Evolutionary conservation across 2,888 invertebrate genomes (phyloP).

Genomic region (Hyposoter didymator): DNA sequence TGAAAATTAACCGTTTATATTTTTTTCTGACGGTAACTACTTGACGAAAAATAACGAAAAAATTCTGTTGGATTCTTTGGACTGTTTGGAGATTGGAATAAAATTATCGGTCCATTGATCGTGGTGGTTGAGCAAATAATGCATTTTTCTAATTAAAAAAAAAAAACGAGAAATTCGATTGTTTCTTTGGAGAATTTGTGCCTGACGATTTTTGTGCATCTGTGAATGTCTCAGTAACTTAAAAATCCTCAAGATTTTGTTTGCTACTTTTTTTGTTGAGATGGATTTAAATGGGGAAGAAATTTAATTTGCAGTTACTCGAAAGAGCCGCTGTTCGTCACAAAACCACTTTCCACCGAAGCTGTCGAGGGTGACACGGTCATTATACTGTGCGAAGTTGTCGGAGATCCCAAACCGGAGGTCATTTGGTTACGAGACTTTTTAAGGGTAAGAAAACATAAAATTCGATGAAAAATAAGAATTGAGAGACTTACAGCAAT

Average conservation of each 20-base stretch:
- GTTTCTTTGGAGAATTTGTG: no score
- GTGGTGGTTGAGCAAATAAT: no score
- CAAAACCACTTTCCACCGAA: constrained; percentile 92
- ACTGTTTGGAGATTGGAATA: no score
- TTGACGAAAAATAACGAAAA: no score
- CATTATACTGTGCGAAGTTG: constrained; percentile 94
- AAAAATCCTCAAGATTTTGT: not conserved
- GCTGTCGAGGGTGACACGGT: constrained; percentile 95
- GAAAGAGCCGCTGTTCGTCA: constrained; percentile 92
- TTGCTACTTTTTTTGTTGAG: not conserved
- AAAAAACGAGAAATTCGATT: no score
- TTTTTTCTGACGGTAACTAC: not conserved
- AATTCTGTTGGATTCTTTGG: no score
- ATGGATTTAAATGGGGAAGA: not conserved
- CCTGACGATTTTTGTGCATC: no score
- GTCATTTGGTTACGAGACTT: constrained; percentile 95
- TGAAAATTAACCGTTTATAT: not conserved
- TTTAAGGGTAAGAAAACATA: constrained; percentile 88
- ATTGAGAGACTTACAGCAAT: not conserved
- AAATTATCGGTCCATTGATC: no score
- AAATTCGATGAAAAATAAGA: not conserved
- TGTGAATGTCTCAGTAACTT: no score
- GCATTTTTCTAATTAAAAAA: not conserved
- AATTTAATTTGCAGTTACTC: constrained; percentile 88
- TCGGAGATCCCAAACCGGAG: constrained; percentile 95